These are phyloP conservation scores for Hydropotes inermis DNA, from an alignment of 2,113 vertebrate species.

Conservation along the genomic window DNA sequence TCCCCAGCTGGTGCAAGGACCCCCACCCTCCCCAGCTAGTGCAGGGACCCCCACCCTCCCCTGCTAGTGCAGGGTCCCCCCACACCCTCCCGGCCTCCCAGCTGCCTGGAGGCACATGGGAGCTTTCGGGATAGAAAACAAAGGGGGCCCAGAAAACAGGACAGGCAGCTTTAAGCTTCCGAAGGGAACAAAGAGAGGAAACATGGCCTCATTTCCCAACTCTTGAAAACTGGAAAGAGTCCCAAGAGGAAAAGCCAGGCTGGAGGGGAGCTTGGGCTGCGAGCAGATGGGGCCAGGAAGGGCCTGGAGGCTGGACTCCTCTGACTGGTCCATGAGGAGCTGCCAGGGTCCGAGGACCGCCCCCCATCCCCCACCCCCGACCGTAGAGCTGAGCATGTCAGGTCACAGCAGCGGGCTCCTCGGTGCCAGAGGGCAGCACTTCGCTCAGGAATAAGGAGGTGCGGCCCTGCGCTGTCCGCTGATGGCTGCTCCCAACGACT, in stretches of 20 bases:
- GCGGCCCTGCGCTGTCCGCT: neutral
- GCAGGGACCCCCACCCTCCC: too few species aligned
- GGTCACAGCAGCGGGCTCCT: neutral
- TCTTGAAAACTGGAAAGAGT: neutral
- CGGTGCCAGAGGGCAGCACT: neutral
- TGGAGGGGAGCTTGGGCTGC: neutral
- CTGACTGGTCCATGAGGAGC: neutral
- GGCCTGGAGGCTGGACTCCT: neutral
- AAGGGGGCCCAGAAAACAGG: neutral
- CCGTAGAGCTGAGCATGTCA: neutral
- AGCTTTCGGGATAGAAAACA: constrained; percentile 46
- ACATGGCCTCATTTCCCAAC: neutral
- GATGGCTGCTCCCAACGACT: neutral
- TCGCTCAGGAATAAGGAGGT: neutral
- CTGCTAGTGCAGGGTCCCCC: neutral
- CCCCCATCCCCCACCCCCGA: neutral
- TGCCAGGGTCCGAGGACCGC: neutral
- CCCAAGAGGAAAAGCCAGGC: neutral
- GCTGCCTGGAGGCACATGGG: neutral
- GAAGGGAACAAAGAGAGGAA: neutral
- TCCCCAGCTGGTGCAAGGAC: too few species aligned
- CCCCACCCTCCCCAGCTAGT: too few species aligned
- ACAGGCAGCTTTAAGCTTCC: neutral
- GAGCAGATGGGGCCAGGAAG: neutral
- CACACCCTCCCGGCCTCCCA: neutral